These are phyloP conservation scores for Lepus timidus DNA, from an alignment of 2,113 vertebrate genomes.

Conservation along the genomic window DNA sequence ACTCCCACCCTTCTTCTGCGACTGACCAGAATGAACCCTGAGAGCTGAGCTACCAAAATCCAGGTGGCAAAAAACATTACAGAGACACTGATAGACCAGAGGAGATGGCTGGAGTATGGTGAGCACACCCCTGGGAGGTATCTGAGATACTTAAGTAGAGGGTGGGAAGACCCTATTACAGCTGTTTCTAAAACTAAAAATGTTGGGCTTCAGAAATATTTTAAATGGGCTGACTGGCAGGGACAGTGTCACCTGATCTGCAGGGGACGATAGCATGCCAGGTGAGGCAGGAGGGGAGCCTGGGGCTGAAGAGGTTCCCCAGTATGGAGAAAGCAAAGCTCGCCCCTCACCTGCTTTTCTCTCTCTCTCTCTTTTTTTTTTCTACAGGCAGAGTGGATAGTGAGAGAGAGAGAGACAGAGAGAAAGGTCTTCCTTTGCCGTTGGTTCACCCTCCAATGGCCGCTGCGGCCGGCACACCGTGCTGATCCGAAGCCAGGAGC, in stretches of 20 bases:
- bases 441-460: too few species aligned
- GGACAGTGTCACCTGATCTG: not conserved
- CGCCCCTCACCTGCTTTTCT: not conserved
- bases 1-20: not conserved
- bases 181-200: not conserved
- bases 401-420: too few species aligned
- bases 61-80: not conserved
- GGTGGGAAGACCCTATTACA: not conserved
- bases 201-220: not conserved
- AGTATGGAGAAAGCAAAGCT: too few species aligned
- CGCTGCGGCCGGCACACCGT: too few species aligned
- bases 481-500: too few species aligned
- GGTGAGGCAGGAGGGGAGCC: fast-evolving
- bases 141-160: not conserved
- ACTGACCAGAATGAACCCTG: not conserved
- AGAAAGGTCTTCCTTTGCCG: too few species aligned
- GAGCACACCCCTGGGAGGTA: not conserved
- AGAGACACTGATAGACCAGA: not conserved
- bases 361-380: not conserved
- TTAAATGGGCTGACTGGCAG: not conserved
- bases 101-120: not conserved
- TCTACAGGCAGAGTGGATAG: too few species aligned
- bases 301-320: not conserved
- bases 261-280: not conserved
- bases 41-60: not conserved